Base-by-base conservation (phyloP, 2,797 vertebrate species). In the Pseudopleuronectes americanus region DNA sequence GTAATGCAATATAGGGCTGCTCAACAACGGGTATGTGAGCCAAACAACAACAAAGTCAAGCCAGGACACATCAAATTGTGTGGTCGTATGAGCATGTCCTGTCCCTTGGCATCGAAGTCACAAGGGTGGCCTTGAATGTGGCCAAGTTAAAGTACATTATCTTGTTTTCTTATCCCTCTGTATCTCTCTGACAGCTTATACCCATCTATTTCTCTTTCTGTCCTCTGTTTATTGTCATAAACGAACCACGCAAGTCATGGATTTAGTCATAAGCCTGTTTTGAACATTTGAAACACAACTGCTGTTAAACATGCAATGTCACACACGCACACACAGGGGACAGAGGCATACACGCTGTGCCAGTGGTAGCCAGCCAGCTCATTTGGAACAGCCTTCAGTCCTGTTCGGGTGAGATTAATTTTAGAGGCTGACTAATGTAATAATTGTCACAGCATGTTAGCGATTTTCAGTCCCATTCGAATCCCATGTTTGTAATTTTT, bases 371-470 rank as follows among this genome's bases (percentile, higher is more conserved):
- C 72, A 81, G 81, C 61, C 71, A 75, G 78, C 84, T 84, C 74
- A 85, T 89, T 86, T 81, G 80, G 68, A 84, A 64, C 76, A 74
- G 79, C 75, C 76, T 68, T 84, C 68, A 85, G 74, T 81, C 56
- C 75, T 74, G 63, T 81, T 87, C 17, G 57, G 68, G 56, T 65
- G 57, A 82, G 84, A 83, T 84, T 89, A 77, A 86, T 90, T 89
- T 88, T 83, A 78, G 83, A 80, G 83, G 73, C 83, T 84, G 85
- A 86, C 83, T 75, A 79, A 87, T 81, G 72, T 67, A 43, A 79
- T 82, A 81, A 89, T 89, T 88, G 76, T 87, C 86, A 83, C 84
- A 85, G 79, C 76, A 63, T 81, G 83, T 83, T 76, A 59, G 74
- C 77, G 72, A 22, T 81, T 84, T 84, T 85, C 70, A 63, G 71